Evolutionary conservation across 2,113 vertebrate species (phyloP).

Genomic region (Tichodroma muraria): DNA sequence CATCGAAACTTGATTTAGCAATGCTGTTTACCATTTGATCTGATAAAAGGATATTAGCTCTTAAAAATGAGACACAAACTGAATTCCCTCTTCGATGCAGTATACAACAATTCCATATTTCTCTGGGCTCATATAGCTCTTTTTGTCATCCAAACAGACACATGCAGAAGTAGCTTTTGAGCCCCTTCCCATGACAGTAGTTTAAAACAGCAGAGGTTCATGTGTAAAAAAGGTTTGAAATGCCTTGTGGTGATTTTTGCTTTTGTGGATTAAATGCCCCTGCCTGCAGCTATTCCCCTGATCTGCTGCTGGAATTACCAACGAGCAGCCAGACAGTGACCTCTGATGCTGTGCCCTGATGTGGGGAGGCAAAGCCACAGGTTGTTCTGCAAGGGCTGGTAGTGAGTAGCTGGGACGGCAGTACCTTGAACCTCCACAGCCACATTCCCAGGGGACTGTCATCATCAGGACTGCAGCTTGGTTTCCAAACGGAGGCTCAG

Average conservation of each 20-base stretch:
- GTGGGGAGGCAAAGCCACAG: background rate
- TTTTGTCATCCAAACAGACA: background rate
- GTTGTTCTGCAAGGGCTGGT: background rate
- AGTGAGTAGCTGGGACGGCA: background rate
- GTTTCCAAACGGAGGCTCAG: rapidly evolving
- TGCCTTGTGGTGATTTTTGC: background rate
- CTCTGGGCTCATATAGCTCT: background rate
- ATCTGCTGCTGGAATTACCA: background rate
- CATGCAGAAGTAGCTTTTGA: background rate
- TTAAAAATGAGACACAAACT: conserved; percentile 38
- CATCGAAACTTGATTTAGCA: conserved; percentile 43
- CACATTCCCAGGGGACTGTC: background rate
- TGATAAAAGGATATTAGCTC: conserved; percentile 56
- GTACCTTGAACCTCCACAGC: background rate
- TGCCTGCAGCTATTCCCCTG: background rate
- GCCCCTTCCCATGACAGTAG: background rate
- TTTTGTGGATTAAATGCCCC: background rate
- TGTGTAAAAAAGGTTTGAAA: background rate
- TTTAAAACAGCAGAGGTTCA: background rate
- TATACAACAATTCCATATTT: background rate
- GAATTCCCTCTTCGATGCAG: conserved; percentile 19
- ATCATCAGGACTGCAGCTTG: background rate
- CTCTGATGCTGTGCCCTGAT: background rate
- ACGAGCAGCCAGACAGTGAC: background rate
- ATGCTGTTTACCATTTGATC: conserved; percentile 56